These are phyloP conservation scores for Andrena haemorrhoa DNA, from an alignment of 2,888 invertebrate genomes.

Conservation along the genomic window DNA sequence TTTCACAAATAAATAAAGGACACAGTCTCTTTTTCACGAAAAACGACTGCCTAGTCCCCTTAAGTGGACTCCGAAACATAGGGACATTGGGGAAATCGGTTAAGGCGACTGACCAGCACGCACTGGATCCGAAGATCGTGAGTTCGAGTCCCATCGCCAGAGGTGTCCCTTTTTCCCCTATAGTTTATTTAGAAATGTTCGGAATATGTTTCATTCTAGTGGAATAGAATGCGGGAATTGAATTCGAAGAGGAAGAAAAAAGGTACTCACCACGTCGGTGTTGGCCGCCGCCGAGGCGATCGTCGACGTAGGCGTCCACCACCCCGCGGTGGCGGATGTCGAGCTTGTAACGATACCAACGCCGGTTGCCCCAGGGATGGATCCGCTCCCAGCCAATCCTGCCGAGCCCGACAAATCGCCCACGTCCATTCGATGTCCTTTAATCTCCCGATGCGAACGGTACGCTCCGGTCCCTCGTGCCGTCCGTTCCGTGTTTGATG, in stretches of 20 bases:
- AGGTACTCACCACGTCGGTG: slow-evolving; percentile 81
- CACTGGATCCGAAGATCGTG: too few species aligned
- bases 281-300: slow-evolving; percentile 80
- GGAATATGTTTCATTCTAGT: too few species aligned
- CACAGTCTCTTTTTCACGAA: too few species aligned
- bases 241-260: background rate
- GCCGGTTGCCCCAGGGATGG: slow-evolving; percentile 80
- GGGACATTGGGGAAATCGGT: too few species aligned
- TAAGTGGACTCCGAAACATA: too few species aligned
- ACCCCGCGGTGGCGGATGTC: slow-evolving; percentile 77
- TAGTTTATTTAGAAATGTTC: too few species aligned
- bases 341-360: slow-evolving; percentile 76
- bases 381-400: slow-evolving; percentile 79
- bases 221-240: too few species aligned
- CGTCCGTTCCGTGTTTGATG: slow-evolving; percentile 58
- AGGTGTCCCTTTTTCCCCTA: too few species aligned
- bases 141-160: too few species aligned
- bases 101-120: too few species aligned
- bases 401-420: slow-evolving; percentile 78
- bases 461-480: slow-evolving; percentile 66
- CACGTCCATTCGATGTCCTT: slow-evolving; percentile 82
- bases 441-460: slow-evolving; percentile 71
- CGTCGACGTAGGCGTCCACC: slow-evolving; percentile 82
- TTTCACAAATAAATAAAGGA: too few species aligned
- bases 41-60: too few species aligned